Conservation (phyloP, 2,888 invertebrate species). For the Prosapia bicincta region DNA sequence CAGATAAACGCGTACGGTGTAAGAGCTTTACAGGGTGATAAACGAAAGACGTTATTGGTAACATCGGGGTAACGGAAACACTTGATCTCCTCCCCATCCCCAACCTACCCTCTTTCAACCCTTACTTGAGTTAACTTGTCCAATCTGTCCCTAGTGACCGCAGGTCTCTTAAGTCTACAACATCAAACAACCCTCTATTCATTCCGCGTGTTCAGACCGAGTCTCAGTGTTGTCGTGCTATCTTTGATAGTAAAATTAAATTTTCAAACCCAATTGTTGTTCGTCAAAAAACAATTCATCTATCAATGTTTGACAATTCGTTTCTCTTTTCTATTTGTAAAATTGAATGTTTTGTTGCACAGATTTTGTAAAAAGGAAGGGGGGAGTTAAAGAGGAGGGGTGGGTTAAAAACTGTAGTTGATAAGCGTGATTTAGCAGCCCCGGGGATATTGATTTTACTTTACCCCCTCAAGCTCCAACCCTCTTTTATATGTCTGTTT, state of each 20-base stretch:
- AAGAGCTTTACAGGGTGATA: neutral
- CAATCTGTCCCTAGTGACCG: neutral
- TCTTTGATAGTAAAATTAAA: neutral
- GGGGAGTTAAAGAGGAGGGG: neutral
- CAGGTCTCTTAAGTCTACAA: neutral
- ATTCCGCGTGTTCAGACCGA: neutral
- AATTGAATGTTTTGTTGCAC: neutral
- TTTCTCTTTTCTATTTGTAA: neutral
- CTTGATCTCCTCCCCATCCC: neutral
- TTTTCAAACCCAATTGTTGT: neutral
- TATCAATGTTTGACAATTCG: neutral
- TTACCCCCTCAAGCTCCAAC: conserved; percentile 44
- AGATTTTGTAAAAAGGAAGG: neutral
- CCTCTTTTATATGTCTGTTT: conserved; percentile 55
- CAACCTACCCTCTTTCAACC: neutral
- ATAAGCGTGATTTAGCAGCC: conserved; percentile 74
- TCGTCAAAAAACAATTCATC: neutral
- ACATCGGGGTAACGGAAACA: neutral
- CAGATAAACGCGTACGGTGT: too few species aligned
- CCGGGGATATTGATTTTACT: conserved; percentile 57
- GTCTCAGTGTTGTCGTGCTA: too few species aligned
- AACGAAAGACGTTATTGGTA: neutral
- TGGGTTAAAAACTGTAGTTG: conserved; percentile 34
- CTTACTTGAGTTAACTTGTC: neutral
- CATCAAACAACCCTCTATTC: neutral